Percentiles rank a stretch among this genome's conserved stretches.
Evolutionary conservation across 2,888 invertebrate genomes (phyloP).

Genomic region (Nesidiocoris tenuis): DNA sequence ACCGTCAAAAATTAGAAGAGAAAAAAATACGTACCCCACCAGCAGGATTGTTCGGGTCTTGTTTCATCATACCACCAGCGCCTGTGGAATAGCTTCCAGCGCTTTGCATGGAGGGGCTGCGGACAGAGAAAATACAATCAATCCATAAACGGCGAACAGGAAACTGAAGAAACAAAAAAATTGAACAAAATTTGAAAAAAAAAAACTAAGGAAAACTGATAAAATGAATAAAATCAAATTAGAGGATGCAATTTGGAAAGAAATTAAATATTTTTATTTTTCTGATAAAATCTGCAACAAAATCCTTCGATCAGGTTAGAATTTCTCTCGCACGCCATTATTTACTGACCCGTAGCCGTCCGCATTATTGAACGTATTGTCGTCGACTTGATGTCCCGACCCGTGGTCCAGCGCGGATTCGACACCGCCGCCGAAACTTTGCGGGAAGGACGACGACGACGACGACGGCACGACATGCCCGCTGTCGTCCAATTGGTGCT

Average conservation of each 20-base stretch:
- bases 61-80: conserved; percentile 49
- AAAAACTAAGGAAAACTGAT: neutral
- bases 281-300: too few species aligned
- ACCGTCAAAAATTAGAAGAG: neutral
- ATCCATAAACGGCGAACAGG: neutral
- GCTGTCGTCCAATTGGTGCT: conserved; percentile 52
- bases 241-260: too few species aligned
- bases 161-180: neutral
- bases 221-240: too few species aligned
- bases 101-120: conserved; percentile 53
- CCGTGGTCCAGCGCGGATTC: conserved; percentile 43
- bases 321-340: too few species aligned
- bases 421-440: conserved; percentile 49
- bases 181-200: neutral
- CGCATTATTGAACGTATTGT: conserved; percentile 39
- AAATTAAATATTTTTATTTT: too few species aligned
- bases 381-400: conserved; percentile 42
- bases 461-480: conserved; percentile 50
- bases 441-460: conserved; percentile 51
- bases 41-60: conserved; percentile 49
- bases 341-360: conserved; percentile 45
- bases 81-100: conserved; percentile 53
- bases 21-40: conserved; percentile 50
- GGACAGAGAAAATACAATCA: conserved; percentile 29
- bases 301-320: too few species aligned